These are phyloP conservation scores for Lamprotornis superbus DNA, from an alignment of 2,113 vertebrate species.

Conservation along the genomic window DNA sequence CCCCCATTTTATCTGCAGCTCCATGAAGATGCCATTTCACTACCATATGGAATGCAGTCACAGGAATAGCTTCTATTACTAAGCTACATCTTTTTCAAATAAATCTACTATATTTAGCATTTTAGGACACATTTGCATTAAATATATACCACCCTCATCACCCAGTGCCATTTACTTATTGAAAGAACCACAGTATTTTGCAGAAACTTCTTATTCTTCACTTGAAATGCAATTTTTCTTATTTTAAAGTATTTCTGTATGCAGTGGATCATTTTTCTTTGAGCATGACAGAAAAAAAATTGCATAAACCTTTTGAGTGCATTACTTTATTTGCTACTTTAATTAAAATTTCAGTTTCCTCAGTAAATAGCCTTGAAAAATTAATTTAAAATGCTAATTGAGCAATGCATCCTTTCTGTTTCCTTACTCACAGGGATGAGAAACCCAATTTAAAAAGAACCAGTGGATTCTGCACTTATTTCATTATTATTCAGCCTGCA, in stretches of 20 bases:
- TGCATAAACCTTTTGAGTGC: conserved; percentile 33
- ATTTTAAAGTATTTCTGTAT: neutral
- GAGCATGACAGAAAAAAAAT: conserved; percentile 4
- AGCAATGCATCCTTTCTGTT: conserved; percentile 2
- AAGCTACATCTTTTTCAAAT: conserved; percentile 17
- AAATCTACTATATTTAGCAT: neutral
- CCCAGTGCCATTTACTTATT: neutral
- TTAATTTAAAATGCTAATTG: conserved; percentile 63
- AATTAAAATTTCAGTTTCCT: conserved; percentile 72
- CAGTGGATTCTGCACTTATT: conserved; percentile 17
- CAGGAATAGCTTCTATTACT: neutral
- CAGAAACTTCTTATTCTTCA: neutral
- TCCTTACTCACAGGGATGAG: conserved; percentile 34
- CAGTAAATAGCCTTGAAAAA: conserved; percentile 62
- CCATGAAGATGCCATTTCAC: neutral
- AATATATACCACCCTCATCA: neutral
- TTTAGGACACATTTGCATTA: neutral
- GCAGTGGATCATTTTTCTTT: neutral
- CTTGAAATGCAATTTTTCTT: conserved; percentile 9
- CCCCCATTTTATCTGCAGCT: neutral
- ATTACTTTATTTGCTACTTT: conserved; percentile 62
- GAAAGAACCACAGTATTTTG: neutral
- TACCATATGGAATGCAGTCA: neutral
- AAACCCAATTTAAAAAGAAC: conserved; percentile 6
- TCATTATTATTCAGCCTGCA: conserved; percentile 59